Base-by-base conservation (phyloP, 2,797 vertebrate genomes). In the Myripristis murdjan region DNA sequence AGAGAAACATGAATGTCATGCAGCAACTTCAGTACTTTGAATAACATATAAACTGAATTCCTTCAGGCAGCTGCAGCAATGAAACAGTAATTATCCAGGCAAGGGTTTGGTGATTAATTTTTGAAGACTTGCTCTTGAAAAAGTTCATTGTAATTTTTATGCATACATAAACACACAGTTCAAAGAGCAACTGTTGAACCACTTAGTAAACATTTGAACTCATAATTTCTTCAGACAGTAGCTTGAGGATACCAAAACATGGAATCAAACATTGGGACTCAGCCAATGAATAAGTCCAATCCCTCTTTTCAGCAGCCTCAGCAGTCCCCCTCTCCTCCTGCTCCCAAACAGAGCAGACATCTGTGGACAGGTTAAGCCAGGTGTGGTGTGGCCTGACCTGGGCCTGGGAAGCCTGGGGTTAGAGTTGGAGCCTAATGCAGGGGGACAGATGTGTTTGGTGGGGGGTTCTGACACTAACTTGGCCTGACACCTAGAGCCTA, bases 311-410 rank as follows among this genome's bases (percentile, higher is more conserved):
- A 83, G 31, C 22, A 54, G 58, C 26, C 67, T 59, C 65, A 43
- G 63, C 72, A 83, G 73, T 57, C 70, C 51, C 60, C 6, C 77
- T 35, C 54, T 68, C 26, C 54, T 78, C 37, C 58, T 37, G 78
- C 51, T 77, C 64, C 70, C 65, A 80, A 82, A 85, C 66, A 83
- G 57, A 86, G 54, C 72, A 64, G 75, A 90, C 76, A 69, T 88
- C 80, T 91, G 72, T 88, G 85, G 83, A 86, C 81, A 87, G 88
- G 88, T 91, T 90, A 83, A 86, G 83, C 80, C 85, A 89, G 85
- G 87, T 91, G 84, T 82, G 85, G 87, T 91, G 84, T 82, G 75
- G 77, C 58, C 75, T 74, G 73, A 84, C 59, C 76, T 52, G 56
- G 65, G 66, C 66, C 64, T 55, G 15, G 49, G 62, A 72, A 87